A percentile compares a stretch with the other conserved stretches of the same genome.
Conservation (phyloP, 35 echinoderm and acorn worm genomes). For the Amphiura filiformis region DNA sequence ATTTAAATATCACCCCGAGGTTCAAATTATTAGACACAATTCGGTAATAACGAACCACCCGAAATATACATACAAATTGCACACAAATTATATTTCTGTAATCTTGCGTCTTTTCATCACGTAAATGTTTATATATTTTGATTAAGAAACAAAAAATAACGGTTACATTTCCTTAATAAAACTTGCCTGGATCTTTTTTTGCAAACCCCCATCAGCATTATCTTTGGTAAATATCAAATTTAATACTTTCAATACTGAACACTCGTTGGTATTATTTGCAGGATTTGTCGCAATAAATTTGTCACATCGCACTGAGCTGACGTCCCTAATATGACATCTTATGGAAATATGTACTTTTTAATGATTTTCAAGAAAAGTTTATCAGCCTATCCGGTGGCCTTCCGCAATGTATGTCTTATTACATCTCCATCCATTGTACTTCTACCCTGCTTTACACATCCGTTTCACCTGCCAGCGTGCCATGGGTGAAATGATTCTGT, state of each 20-base stretch:
- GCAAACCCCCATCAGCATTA: background rate
- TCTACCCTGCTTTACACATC: background rate
- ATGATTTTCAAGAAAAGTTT: background rate
- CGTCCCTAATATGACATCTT: background rate
- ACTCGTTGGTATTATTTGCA: background rate
- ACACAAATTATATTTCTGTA: background rate
- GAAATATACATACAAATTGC: background rate
- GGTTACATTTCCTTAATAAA: background rate
- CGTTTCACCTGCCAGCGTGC: constrained; percentile 1
- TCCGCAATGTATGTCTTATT: background rate
- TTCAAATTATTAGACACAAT: background rate
- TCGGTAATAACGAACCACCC: background rate
- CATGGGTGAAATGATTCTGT: background rate
- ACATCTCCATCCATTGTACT: background rate
- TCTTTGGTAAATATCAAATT: constrained; percentile 7
- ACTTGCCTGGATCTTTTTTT: background rate
- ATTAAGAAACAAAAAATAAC: no score
- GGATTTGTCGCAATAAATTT: constrained; percentile 1
- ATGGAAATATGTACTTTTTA: constrained; percentile 5
- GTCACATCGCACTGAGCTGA: background rate
- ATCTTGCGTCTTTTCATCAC: no score
- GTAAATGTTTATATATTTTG: background rate
- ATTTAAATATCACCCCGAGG: background rate
- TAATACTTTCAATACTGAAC: background rate
- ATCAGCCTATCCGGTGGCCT: background rate